A percentile compares a stretch with the other conserved stretches of the same genome.
Evolutionary conservation across 2,113 vertebrate genomes (phyloP).

Genomic region (Xyrauchen texanus): DNA sequence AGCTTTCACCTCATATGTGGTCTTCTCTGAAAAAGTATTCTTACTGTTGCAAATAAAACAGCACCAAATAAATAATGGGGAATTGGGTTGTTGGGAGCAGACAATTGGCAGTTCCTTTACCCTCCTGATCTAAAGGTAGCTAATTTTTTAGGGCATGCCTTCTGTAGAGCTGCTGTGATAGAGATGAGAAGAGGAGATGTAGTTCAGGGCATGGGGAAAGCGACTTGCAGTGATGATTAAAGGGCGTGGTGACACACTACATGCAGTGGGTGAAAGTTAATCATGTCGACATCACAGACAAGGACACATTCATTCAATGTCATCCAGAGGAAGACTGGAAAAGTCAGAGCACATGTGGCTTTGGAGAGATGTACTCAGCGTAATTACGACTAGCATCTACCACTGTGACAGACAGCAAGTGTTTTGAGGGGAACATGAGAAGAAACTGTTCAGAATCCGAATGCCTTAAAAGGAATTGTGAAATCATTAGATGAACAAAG

Average conservation of each 20-base stretch:
- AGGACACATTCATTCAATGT: constrained; percentile 59
- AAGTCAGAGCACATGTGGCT: constrained; percentile 37
- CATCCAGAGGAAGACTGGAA: constrained; percentile 44
- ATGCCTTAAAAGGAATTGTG: constrained; percentile 23
- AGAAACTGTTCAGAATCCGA: constrained; percentile 28
- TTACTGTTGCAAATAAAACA: constrained; percentile 37
- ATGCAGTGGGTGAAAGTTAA: constrained; percentile 60
- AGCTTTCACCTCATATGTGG: constrained; percentile 6
- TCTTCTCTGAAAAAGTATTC: not conserved
- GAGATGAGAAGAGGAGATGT: constrained; percentile 15
- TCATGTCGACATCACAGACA: constrained; percentile 52
- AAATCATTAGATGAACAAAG: constrained; percentile 3
- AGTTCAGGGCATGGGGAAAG: constrained; percentile 18
- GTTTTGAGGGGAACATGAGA: constrained; percentile 22
- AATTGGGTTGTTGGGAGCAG: constrained; percentile 13
- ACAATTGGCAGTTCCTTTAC: constrained; percentile 36
- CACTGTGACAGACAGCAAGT: constrained; percentile 27
- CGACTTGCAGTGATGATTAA: constrained; percentile 50
- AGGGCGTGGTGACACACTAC: constrained; percentile 35
- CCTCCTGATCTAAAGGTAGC: constrained; percentile 24
- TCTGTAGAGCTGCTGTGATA: constrained; percentile 39
- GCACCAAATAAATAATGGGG: constrained; percentile 27
- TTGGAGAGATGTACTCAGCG: constrained; percentile 17
- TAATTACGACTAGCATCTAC: constrained; percentile 41
- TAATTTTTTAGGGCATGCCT: constrained; percentile 46